These are phyloP conservation scores for Leguminivora glycinivorella DNA, from an alignment of 1,140 invertebrate species.

Conservation along the genomic window DNA sequence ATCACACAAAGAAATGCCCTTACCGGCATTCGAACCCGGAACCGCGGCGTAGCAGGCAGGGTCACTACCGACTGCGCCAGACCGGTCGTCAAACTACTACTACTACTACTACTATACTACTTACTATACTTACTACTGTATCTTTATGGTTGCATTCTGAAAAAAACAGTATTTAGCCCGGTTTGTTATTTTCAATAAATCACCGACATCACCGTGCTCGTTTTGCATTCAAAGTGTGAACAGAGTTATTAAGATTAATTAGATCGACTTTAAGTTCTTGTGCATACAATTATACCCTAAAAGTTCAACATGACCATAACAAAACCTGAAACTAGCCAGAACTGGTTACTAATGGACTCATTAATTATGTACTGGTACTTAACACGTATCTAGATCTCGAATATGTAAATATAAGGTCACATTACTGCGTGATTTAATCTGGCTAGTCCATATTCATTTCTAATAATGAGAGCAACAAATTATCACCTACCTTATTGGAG, in stretches of 20 bases:
- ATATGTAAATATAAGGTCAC: conserved; percentile 24
- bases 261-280: neutral
- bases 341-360: neutral
- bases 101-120: no score
- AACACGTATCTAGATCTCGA: conserved; percentile 15
- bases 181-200: no score
- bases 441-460: conserved; percentile 18
- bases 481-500: conserved; percentile 25
- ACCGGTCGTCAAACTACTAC: no score
- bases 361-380: neutral
- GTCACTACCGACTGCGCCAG: no score
- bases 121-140: no score
- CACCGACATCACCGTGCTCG: no score
- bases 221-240: no score
- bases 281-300: neutral
- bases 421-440: conserved; percentile 18
- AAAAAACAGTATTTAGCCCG: no score
- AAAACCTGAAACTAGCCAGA: neutral
- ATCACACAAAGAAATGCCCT: no score
- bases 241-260: neutral
- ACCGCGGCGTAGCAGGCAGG: no score
- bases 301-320: neutral
- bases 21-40: no score
- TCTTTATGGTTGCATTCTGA: no score
- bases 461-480: conserved; percentile 18